A percentile compares a stretch with the other conserved stretches of the same genome.
Conservation (phyloP, 2,113 vertebrate genomes). For the Chitala chitala region DNA sequence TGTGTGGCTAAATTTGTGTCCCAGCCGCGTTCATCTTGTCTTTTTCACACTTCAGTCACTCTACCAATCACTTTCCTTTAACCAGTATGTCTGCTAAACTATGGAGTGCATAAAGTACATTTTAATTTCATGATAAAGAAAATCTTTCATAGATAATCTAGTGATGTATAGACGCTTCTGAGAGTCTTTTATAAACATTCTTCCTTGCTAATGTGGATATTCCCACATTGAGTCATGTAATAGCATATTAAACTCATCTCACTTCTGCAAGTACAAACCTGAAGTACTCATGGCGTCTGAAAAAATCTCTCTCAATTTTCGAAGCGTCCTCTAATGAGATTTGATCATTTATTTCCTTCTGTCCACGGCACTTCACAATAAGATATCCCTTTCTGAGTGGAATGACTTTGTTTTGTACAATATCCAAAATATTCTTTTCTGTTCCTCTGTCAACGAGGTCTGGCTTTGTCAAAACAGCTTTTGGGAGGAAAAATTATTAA, state of each 20-base stretch:
- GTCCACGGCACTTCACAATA: slow-evolving; percentile 71
- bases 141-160: neutral
- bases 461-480: slow-evolving; percentile 74
- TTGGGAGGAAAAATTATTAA: neutral
- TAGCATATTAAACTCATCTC: neutral
- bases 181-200: neutral
- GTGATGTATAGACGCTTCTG: neutral
- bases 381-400: slow-evolving; percentile 72
- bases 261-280: slow-evolving; percentile 40
- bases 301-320: slow-evolving; percentile 62
- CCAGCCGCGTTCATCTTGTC: no score
- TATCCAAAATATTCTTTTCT: slow-evolving; percentile 44
- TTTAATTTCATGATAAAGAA: no score
- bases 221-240: no score
- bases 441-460: slow-evolving; percentile 70
- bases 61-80: no score
- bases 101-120: no score
- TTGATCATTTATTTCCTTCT: slow-evolving; percentile 49
- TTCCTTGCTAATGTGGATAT: neutral
- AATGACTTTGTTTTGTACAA: slow-evolving; percentile 53
- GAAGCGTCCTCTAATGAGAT: slow-evolving; percentile 53
- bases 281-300: slow-evolving; percentile 57
- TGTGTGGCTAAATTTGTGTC: no score
- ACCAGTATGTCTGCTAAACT: no score
- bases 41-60: no score